phyloP scores from a whole-genome alignment of 2,888 invertebrate species.

The Watsonalla cultraria region DNA sequence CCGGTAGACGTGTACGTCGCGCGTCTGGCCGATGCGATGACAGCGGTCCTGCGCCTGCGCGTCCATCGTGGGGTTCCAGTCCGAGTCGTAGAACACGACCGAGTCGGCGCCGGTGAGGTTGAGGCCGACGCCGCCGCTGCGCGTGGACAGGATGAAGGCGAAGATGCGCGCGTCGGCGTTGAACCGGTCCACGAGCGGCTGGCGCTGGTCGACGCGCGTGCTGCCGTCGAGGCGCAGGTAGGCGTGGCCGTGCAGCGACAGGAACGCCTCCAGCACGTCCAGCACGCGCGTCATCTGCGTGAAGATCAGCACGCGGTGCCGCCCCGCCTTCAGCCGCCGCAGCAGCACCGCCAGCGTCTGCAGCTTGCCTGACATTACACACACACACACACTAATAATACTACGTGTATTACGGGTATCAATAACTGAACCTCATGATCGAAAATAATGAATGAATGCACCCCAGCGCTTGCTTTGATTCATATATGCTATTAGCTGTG shows the following conservation, averaged over 20 bases:
- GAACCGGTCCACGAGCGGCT: constrained; percentile 98
- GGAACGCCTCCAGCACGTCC: constrained; percentile 97
- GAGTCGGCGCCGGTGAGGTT: constrained; percentile 99
- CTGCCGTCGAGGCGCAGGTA: constrained; percentile 98
- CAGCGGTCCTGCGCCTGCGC: constrained; percentile 96
- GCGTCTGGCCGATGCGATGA: constrained; percentile 99
- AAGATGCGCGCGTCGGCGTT: constrained; percentile 97
- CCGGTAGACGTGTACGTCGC: constrained; percentile 99
- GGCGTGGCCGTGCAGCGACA: constrained; percentile 97
- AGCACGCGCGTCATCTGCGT: constrained; percentile 99
- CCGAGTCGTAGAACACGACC: constrained; percentile 99
- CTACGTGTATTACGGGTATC: not conserved
- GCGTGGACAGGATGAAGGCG: constrained; percentile 97
- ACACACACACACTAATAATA: not conserved
- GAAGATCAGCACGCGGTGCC: constrained; percentile 96
- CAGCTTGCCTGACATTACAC: constrained; percentile 82
- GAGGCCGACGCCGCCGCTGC: constrained; percentile 98
- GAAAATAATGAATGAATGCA: too few species aligned
- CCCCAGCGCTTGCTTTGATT: too few species aligned
- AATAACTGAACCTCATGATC: too few species aligned
- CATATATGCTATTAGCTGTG: too few species aligned
- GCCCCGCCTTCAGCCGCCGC: constrained; percentile 87
- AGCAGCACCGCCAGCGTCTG: constrained; percentile 92
- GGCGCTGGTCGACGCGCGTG: constrained; percentile 95
- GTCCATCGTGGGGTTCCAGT: constrained; percentile 99